Base-by-base conservation (phyloP, 2,113 vertebrate species). In the Dinomys branickii region DNA sequence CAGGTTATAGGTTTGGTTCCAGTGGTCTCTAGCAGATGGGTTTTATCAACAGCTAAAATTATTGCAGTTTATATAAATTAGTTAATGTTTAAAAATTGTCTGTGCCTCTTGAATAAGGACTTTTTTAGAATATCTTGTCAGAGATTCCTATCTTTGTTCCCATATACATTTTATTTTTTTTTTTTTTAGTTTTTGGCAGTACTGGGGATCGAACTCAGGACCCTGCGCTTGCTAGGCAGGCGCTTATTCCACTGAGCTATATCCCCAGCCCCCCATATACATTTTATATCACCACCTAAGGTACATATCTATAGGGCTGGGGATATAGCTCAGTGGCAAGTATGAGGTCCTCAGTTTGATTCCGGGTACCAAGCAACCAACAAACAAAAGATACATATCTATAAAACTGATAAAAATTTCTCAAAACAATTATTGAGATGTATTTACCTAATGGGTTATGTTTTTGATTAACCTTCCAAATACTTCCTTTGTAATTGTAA, bases 11-110 rank as follows among this genome's bases (percentile, higher is more conserved):
- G 17, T 44, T 92, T 92, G 63, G 26, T 35, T 58, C 13, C 54
- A 19, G 20, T 85, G 50, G 35, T 85, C 33, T 94, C 41, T 77
- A 81, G 80, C 38, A 90, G 59, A 78, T 44, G 22, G 44, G 30
- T 38, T 91, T 94, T 88, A 92, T 44, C 38, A 89, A 69, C 10
- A 88, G 26, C 28, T 95, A 71, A 82, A 94, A 58, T 75, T 80
- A 94, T 30, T 54, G 92, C 22, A 88, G 44, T 28, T 93, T 54
- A n/a, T 58, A 85, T 69, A 91, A 80, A 13, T 88, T 41, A 77
- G 35, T 82, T 88, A 9, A 65, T 56, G 71, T 78, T 86, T 47
- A 24, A 94, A 65, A 81, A 41, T 90, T 28, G 33, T 17, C 5
- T 30, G 71, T 67, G 54, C 52, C 82, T 90, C 30, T 85, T 93